These are phyloP conservation scores for Falco rusticolus DNA, from an alignment of 2,797 vertebrate genomes.

Conservation along the genomic window DNA sequence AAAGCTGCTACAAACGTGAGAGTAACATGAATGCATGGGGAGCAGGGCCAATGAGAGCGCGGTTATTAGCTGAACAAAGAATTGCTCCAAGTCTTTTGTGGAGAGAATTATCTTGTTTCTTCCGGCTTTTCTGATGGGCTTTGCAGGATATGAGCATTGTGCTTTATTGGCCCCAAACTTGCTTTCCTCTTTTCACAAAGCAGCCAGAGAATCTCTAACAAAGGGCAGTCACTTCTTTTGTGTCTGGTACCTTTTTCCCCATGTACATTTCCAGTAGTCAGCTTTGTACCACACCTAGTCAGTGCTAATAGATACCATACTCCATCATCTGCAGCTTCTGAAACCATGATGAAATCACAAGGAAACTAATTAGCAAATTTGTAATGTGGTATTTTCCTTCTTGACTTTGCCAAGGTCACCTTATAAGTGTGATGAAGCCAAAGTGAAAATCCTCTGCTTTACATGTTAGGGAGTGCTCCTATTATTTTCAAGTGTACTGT, in stretches of 20 bases:
- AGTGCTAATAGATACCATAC: background rate
- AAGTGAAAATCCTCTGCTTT: background rate
- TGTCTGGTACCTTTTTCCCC: background rate
- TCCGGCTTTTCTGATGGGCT: background rate
- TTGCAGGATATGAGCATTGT: background rate
- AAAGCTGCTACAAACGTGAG: background rate
- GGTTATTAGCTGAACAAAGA: background rate
- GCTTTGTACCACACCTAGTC: background rate
- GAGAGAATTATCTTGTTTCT: background rate
- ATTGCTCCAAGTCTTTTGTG: background rate
- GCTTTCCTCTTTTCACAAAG: background rate
- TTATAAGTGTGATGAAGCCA: background rate
- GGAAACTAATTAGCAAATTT: constrained; percentile 15
- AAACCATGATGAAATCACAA: background rate
- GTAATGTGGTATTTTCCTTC: background rate
- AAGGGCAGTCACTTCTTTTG: background rate
- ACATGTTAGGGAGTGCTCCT: background rate
- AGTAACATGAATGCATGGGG: background rate
- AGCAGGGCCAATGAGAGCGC: background rate
- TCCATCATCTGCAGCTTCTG: background rate
- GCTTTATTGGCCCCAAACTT: background rate
- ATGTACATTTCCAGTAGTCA: fast-evolving
- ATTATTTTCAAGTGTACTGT: background rate
- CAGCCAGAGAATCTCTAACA: background rate
- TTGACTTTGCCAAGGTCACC: background rate